A percentile compares a stretch with the other conserved stretches of the same genome.
Conservation (phyloP, 2,888 invertebrate genomes). For the Parnassius glacialis region DNA sequence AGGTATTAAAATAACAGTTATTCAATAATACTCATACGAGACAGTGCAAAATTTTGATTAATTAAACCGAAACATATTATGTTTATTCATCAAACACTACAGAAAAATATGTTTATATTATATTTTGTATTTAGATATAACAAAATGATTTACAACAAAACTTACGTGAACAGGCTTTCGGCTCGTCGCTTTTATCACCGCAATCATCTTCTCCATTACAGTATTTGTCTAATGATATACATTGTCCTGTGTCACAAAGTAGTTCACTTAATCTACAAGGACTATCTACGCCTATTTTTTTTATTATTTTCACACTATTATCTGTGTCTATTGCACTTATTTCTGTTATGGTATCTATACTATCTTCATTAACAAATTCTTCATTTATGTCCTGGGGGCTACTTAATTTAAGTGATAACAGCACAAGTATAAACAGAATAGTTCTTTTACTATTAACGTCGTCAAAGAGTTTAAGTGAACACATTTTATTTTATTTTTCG, state of each 20-base stretch:
- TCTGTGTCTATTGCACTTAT: conserved; percentile 52
- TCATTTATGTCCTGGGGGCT: conserved; percentile 72
- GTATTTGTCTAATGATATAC: conserved; percentile 87
- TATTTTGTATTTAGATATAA: neutral
- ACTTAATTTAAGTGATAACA: conserved; percentile 68
- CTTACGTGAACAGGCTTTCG: conserved; percentile 88
- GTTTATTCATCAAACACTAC: no score
- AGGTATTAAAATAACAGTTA: no score
- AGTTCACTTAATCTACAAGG: conserved; percentile 83
- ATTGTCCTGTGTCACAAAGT: conserved; percentile 83
- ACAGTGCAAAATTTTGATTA: no score
- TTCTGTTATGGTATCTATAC: conserved; percentile 51
- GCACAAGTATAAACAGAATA: conserved; percentile 67
- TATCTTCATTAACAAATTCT: conserved; percentile 68
- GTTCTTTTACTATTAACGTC: conserved; percentile 53
- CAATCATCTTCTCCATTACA: conserved; percentile 90
- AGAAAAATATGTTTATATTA: no score
- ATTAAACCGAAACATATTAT: no score
- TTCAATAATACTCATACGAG: no score
- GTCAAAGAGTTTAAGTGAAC: conserved; percentile 14
- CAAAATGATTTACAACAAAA: conserved; percentile 39
- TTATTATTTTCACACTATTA: conserved; percentile 55
- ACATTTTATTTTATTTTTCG: conserved; percentile 16
- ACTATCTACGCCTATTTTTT: conserved; percentile 43
- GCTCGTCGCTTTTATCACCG: conserved; percentile 89